Evolutionary conservation across 2,113 vertebrate species (phyloP), one percentile per base, ranked within the genome.

Genomic region (Gopherus evgoodei): DNA sequence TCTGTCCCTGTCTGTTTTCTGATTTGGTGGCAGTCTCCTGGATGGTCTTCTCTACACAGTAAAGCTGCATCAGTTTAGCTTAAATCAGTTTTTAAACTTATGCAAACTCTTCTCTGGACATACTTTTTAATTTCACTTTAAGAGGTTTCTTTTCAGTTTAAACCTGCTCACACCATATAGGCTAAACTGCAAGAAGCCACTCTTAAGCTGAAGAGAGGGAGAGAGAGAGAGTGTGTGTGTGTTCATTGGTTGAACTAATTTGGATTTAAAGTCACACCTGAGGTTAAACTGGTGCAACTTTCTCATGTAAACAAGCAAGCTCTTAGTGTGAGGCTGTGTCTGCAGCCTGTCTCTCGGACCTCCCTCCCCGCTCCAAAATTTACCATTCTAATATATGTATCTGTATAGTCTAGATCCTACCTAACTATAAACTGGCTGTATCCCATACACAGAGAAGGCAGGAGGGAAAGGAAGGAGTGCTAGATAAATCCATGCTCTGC

Each of bases 31-130:
- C 2, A 29, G 5, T n/a, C 24, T 11, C 31, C 0, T 49, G 86
- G 83, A 86, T 95, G 83, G 90, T 90, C 95, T 90, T 82, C 65
- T 49, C 93, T 90, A 86, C 91, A 14, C 27, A 88, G 84, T 54
- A 91, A 84, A 84, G 65, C 17, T 1, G 2, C 29, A 83, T 76
- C 62, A 82, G 65, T 86, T 90, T 92, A 53, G 54, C 62, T 78
- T 49, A 84, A 29, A 56, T 6, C 1, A 1, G 72, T 19, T 2
- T 8, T 78, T 59, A 54, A 91, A 78, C 54, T 84, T 78, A 75
- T 87, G 86, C 90, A 96, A 81, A 94, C 42, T 57, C 87, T 87
- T 65, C 56, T 50, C 91, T 83, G 83, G 89, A 35, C 53, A 57
- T 81, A 83, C 69, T 16, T 65, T 90, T 19, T 59, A 65, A 1